Evolutionary conservation across 2,888 invertebrate species (phyloP).

Genomic region (Drosophila histrio): DNA sequence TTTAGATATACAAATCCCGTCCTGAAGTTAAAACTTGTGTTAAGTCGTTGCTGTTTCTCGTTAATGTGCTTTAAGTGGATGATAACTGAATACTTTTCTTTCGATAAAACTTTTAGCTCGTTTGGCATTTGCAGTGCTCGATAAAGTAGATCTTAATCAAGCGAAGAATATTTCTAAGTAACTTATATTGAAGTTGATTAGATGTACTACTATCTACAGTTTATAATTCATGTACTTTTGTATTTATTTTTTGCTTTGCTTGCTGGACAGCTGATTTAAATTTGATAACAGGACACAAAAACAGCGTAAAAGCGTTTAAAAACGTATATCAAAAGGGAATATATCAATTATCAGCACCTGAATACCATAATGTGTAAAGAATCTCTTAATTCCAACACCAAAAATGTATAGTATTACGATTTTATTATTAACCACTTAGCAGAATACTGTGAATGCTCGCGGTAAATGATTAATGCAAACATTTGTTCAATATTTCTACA

Average conservation of each 20-base stretch:
- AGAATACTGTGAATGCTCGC: neutral
- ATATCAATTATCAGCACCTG: no score
- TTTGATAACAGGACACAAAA: no score
- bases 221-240: no score
- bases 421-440: no score
- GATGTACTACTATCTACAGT: no score
- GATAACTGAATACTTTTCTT: neutral
- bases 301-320: no score
- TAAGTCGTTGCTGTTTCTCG: neutral
- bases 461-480: constrained; percentile 1
- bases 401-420: no score
- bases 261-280: no score
- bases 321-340: no score
- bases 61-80: constrained; percentile 19
- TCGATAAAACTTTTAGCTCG: neutral
- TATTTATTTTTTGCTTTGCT: no score
- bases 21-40: constrained; percentile 18
- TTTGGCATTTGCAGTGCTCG: neutral
- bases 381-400: no score
- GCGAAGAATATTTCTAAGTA: neutral
- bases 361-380: no score
- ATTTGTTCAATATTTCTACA: neutral
- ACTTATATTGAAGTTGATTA: neutral
- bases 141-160: neutral
- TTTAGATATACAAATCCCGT: constrained; percentile 44